Percentiles rank a stretch among this genome's conserved stretches.
phyloP scores from a whole-genome alignment of 2,113 vertebrate species.

The Crotalus helleri region DNA sequence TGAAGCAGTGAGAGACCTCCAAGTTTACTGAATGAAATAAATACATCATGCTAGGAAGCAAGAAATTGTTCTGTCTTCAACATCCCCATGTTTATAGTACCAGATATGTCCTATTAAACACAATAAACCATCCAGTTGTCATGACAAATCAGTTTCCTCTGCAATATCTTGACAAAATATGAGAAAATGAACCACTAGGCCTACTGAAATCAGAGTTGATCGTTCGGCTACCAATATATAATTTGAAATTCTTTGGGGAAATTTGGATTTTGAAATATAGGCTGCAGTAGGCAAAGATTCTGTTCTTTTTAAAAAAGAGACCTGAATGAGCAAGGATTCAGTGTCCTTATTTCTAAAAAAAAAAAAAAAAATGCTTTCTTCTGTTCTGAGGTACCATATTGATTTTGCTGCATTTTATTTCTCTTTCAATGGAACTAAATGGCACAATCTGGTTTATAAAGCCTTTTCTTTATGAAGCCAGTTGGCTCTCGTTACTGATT shows the following conservation, averaged over 20 bases:
- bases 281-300: not conserved
- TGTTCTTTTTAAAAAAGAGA: not conserved
- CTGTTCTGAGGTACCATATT: not conserved
- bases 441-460: not conserved
- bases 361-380: too few species aligned
- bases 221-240: not conserved
- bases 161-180: not conserved
- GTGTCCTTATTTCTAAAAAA: not conserved
- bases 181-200: not conserved
- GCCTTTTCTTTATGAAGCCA: not conserved
- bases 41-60: not conserved
- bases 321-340: not conserved
- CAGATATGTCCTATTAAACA: constrained; percentile 30
- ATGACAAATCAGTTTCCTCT: constrained; percentile 5
- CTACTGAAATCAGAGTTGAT: not conserved
- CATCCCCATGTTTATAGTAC: not conserved
- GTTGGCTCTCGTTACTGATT: not conserved
- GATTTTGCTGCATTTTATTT: not conserved
- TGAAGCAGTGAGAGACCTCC: constrained; percentile 38
- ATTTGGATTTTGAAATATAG: not conserved
- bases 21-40: constrained; percentile 10
- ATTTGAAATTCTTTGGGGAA: not conserved
- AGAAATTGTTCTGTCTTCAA: not conserved
- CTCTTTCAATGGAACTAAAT: not conserved
- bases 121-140: not conserved